Conservation (phyloP, 1,140 invertebrate genomes). For the Gryllus bimaculatus region DNA sequence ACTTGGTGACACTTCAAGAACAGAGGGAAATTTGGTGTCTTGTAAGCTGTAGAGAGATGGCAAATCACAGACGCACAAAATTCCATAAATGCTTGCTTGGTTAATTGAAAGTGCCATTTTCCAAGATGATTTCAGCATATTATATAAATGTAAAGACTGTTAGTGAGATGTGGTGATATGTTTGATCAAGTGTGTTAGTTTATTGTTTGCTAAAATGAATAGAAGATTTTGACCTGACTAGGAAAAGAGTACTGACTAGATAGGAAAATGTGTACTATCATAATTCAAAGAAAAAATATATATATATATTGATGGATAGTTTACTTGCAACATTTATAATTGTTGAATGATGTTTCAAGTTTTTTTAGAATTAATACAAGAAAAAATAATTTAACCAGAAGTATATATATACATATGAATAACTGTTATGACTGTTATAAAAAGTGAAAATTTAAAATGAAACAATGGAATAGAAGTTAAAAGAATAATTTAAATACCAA, state of each 20-base stretch:
- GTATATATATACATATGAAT: conserved; percentile 11
- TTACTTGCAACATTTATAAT: conserved; percentile 10
- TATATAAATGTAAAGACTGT: background rate
- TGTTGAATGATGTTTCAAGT: conserved; percentile 14
- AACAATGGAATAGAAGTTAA: conserved; percentile 15
- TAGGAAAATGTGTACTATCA: background rate
- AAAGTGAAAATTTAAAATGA: conserved; percentile 1
- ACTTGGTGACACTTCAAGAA: background rate
- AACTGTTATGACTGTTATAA: conserved; percentile 19
- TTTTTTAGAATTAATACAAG: conserved; percentile 10
- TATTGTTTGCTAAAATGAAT: background rate
- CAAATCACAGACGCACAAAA: background rate
- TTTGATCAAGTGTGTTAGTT: background rate
- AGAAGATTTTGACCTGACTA: background rate
- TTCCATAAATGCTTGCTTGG: conserved; percentile 6
- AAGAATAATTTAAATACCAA: conserved; percentile 17
- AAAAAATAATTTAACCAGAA: conserved; percentile 8
- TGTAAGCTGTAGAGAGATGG: background rate
- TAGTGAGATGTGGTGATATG: background rate
- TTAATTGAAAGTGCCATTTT: conserved; percentile 10
- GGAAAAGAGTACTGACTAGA: conserved; percentile 3
- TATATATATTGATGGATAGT: conserved; percentile 12
- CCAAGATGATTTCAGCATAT: background rate
- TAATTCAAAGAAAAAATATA: conserved; percentile 7
- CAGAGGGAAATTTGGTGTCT: background rate